phyloP scores from a whole-genome alignment of 1,140 invertebrate genomes.

The Psilanteris sp. region DNA sequence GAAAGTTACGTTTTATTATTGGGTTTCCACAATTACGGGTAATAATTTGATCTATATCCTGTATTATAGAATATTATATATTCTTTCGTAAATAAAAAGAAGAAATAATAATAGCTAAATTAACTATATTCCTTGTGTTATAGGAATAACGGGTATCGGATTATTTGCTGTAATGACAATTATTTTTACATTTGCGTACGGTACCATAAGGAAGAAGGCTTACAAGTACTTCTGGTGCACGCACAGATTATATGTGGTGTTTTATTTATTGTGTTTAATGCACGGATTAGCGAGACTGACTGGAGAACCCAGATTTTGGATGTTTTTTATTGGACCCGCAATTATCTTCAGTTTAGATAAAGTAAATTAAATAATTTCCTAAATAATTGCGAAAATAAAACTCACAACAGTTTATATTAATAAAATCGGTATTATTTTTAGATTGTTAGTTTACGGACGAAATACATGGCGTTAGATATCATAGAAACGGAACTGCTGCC shows the following conservation, averaged over 20 bases:
- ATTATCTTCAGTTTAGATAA: conserved; percentile 95
- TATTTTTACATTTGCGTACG: conserved; percentile 98
- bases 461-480: conserved; percentile 96
- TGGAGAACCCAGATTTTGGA: conserved; percentile 95
- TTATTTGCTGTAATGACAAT: conserved; percentile 96
- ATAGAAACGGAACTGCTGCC: conserved; percentile 97
- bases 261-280: conserved; percentile 94
- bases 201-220: conserved; percentile 94
- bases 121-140: conserved; percentile 62
- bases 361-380: conserved; percentile 76
- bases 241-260: conserved; percentile 94
- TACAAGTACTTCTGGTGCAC: conserved; percentile 98
- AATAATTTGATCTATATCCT: conserved; percentile 1
- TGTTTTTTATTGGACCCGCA: conserved; percentile 96
- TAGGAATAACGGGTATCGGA: conserved; percentile 95
- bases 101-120: too few relatives aligned
- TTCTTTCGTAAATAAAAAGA: too few relatives aligned
- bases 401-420: not conserved
- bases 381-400: not conserved
- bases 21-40: conserved; percentile 53
- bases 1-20: conserved; percentile 54
- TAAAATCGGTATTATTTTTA: conserved; percentile 69
- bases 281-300: conserved; percentile 97
- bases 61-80: too few relatives aligned
- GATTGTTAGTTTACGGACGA: conserved; percentile 93